These are phyloP conservation scores for Edolisoma coerulescens DNA, from an alignment of 2,113 vertebrate genomes.

Conservation along the genomic window DNA sequence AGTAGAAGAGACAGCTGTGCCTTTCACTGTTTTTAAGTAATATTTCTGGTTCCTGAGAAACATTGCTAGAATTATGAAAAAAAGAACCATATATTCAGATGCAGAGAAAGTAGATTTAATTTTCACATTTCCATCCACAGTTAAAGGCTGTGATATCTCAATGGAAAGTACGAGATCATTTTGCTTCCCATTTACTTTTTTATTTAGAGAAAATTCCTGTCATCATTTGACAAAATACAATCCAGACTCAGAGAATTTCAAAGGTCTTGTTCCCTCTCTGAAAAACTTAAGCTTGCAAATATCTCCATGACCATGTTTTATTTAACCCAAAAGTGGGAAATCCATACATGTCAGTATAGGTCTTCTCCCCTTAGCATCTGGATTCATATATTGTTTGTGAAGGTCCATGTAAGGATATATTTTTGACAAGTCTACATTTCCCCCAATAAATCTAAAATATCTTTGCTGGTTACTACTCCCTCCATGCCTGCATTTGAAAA, in stretches of 20 bases:
- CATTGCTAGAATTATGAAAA: background rate
- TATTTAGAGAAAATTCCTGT: background rate
- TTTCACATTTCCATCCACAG: background rate
- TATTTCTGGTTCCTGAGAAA: background rate
- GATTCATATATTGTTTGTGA: background rate
- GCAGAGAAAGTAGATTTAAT: background rate
- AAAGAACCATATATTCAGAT: background rate
- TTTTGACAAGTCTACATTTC: background rate
- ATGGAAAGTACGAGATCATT: background rate
- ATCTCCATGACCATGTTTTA: background rate
- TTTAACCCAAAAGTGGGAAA: background rate
- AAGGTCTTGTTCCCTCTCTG: background rate
- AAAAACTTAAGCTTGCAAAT: background rate
- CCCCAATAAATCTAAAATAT: background rate
- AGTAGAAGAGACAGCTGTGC: background rate
- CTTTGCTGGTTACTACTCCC: background rate
- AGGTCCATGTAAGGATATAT: background rate
- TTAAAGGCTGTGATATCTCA: background rate
- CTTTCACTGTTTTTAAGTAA: background rate
- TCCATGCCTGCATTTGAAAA: background rate
- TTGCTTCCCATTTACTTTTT: background rate
- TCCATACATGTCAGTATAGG: background rate
- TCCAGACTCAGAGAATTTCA: background rate
- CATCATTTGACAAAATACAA: background rate
- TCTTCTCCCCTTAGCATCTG: background rate